Conservation (phyloP, 2,113 vertebrate genomes). For the Macaca mulatta region DNA sequence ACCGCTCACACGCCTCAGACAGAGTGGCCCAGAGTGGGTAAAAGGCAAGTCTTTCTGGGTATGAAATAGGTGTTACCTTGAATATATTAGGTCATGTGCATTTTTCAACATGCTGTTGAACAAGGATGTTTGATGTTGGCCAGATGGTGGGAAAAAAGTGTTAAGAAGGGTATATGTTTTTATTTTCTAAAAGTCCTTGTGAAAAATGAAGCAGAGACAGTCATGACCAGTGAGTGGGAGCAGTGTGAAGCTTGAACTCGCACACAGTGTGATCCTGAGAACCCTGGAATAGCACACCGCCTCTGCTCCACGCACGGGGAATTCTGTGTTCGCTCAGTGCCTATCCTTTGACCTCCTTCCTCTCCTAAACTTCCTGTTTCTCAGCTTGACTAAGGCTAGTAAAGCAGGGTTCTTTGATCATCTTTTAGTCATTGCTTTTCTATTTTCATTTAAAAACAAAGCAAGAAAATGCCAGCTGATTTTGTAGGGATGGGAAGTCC, state of each 20-base stretch:
- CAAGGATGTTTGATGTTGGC: neutral
- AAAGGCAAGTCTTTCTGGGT: neutral
- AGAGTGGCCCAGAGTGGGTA: neutral
- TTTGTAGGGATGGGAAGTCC: neutral
- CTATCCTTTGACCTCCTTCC: neutral
- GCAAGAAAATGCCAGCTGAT: neutral
- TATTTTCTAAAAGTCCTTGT: neutral
- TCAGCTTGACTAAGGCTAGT: neutral
- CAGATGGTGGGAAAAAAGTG: neutral
- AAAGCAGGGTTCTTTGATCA: neutral
- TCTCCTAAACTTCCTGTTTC: neutral
- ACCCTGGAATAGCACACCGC: neutral
- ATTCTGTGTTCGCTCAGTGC: neutral
- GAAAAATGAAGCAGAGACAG: neutral
- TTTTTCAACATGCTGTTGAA: neutral
- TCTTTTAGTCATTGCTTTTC: neutral
- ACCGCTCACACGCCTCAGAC: neutral
- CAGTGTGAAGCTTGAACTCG: neutral
- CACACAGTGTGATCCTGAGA: neutral
- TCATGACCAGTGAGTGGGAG: neutral
- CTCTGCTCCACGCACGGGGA: neutral
- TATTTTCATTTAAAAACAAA: conserved; percentile 13
- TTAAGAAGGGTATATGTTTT: neutral
- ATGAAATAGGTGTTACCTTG: neutral
- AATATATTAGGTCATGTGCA: neutral